phyloP scores from a whole-genome alignment of 37 sponge, comb jelly and placozoan species.

The Petrosia ficiformis region DNA sequence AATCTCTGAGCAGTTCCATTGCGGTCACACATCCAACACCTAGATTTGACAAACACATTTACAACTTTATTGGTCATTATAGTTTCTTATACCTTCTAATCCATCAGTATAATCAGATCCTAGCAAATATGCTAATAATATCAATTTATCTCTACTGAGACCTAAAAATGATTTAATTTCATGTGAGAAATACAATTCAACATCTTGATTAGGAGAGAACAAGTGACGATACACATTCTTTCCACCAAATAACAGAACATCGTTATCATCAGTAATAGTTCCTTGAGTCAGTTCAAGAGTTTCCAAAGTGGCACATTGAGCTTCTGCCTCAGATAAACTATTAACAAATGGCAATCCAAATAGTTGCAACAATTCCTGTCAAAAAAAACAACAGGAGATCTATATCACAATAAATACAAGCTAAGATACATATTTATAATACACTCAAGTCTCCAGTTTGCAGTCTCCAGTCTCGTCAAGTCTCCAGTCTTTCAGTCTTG shows the following conservation, averaged over 20 bases:
- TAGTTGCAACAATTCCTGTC: conserved; percentile 83
- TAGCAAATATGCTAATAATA: conserved; percentile 76
- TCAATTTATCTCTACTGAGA: conserved; percentile 63
- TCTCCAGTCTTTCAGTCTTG: no score
- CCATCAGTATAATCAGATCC: conserved; percentile 98
- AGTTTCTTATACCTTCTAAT: conserved; percentile 49
- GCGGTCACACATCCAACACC: conserved; percentile 76
- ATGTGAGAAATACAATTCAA: conserved; percentile 28
- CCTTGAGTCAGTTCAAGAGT: conserved; percentile 55
- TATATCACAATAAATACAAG: neutral
- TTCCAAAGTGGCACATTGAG: conserved; percentile 96
- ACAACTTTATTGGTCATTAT: neutral
- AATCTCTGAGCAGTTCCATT: conserved; percentile 77
- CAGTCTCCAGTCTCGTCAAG: no score
- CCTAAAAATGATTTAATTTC: conserved; percentile 59
- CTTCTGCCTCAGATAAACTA: conserved; percentile 94
- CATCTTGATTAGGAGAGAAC: conserved; percentile 68
- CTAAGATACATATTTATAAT: no score
- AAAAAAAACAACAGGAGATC: neutral
- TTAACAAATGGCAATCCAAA: conserved; percentile 92
- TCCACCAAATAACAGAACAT: conserved; percentile 93
- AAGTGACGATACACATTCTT: conserved; percentile 79
- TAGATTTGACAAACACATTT: neutral
- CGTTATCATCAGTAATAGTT: conserved; percentile 93
- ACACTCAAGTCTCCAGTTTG: no score